Base-by-base conservation (phyloP, 2,888 invertebrate genomes). In the Sphaerophoria rueppellii region DNA sequence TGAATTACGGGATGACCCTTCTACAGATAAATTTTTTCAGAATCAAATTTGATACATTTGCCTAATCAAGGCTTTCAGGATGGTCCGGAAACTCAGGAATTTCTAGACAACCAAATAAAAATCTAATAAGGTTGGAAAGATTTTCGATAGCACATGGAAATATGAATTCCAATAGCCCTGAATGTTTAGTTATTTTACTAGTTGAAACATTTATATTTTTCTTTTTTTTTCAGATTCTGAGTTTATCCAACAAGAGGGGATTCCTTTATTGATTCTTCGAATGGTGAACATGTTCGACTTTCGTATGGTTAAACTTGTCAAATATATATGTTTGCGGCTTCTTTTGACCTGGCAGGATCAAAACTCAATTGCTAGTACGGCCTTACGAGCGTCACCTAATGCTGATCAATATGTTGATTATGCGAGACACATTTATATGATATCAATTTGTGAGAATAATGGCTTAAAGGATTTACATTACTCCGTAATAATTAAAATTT, bases 211-310 rank as follows among this genome's bases (percentile, higher is more conserved):
- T 12, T 67, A 6, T 37, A 16, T 67, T 16, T 6, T 14, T n/a
- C 0, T 37, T 35, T 55, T n/a, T 37, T 67, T 80, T 48, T 14
- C 48, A 85, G 85, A 85, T 63, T 72, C 76, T 3, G 81, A 81
- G 32, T 85, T 77, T 16, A 73, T 85, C 4, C 61, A 87, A n/a
- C 85, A 88, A n/a, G 91, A 91, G 52, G 89, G 89, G 5, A 57
- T 90, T 0, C 81, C 88, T 4, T 74, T 91, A 4, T 88, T 90
- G 4, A 72, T 90, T 1, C 58, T 91, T 32, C 89, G 91, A 3
- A 87, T 91, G 6, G 77, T 90, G 0, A 90, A 91, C 60, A 87
- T 91, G 24, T 90, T 91, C 35, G 91, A 91, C 82, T 88, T 89
- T 0, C 88, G 89, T 6, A 90, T 88, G 75, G 88, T 90, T 75